Base-by-base conservation (phyloP, 2,888 invertebrate species). In the Prosopocoilus inquinatus region DNA sequence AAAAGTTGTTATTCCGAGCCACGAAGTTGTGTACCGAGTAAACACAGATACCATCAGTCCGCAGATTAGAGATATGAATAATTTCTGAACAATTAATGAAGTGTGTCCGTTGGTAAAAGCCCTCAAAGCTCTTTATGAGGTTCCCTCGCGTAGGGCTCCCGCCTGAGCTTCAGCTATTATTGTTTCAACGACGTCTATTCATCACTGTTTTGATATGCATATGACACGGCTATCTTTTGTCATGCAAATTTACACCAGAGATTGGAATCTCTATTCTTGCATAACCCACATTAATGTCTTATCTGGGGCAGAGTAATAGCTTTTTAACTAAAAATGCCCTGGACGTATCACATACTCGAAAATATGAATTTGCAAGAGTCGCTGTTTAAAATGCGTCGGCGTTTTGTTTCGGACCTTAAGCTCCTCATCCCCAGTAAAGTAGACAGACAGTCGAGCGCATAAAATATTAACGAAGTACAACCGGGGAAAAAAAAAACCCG, bases 11-110 rank as follows among this genome's bases (percentile, higher is more conserved):
- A 47, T 53, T 53, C 20, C 41, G 36, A 38, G 53, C 53, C 39
- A 48, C 44, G 44, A 53, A 53, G 53, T 53, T 43, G 15, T 57
- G 49, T 57, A 49, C 57, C 43, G 48, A 43, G 57, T 57, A 57
- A 57, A 71, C 68, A 72, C 62, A 73, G 74, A 75, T 75, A 71
- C 68, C 71, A 75, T 74, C 74, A 72, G 73, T 72, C 69, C 68
- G 73, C 72, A 74, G 73, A 75, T 75, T 75, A 74, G 65, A 68
- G 71, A 70, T 72, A 74, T 75, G 74, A 75, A 75, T 75, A 75
- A 75, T 75, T 75, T 72, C 70, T 63, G 65, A 65, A 70, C 74
- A 71, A 71, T 73, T 73, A 75, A 75, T 74, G 72, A 71, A 73
- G 73, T 71, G 70, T 67, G 68, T 67, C 67, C 65, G 71, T 68